phyloP scores from a whole-genome alignment of 2,113 vertebrate species.

The Entomyzon cyanotis region DNA sequence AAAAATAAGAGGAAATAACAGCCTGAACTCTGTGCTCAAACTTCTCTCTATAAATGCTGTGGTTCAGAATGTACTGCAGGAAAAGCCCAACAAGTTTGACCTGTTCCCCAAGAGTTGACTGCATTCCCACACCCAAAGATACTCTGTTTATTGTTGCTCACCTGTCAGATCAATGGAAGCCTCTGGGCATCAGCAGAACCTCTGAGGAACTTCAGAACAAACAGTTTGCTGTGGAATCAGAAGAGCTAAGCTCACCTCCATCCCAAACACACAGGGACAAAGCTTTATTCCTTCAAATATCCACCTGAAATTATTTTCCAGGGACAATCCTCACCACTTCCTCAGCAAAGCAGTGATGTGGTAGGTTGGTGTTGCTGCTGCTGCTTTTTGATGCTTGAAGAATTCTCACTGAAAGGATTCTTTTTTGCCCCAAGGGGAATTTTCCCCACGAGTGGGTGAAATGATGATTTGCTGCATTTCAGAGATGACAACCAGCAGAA shows the following conservation, averaged over 20 bases:
- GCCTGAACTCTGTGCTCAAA: neutral
- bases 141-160: neutral
- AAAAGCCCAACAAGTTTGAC: constrained; percentile 29
- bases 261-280: neutral
- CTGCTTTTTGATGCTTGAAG: neutral
- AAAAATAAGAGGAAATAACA: neutral
- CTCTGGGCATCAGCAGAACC: neutral
- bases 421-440: neutral
- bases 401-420: neutral
- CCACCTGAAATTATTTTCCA: neutral
- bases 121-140: neutral
- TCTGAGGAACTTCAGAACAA: neutral
- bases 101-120: neutral
- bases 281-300: neutral
- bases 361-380: neutral
- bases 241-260: neutral
- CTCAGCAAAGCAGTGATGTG: neutral
- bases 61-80: neutral
- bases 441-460: neutral
- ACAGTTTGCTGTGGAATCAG: neutral
- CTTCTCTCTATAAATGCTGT: neutral
- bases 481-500: neutral
- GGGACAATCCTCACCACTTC: neutral
- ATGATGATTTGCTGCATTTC: neutral
- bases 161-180: neutral